Conservation (phyloP, 2,888 invertebrate species). For the Dryomyza anilis region DNA sequence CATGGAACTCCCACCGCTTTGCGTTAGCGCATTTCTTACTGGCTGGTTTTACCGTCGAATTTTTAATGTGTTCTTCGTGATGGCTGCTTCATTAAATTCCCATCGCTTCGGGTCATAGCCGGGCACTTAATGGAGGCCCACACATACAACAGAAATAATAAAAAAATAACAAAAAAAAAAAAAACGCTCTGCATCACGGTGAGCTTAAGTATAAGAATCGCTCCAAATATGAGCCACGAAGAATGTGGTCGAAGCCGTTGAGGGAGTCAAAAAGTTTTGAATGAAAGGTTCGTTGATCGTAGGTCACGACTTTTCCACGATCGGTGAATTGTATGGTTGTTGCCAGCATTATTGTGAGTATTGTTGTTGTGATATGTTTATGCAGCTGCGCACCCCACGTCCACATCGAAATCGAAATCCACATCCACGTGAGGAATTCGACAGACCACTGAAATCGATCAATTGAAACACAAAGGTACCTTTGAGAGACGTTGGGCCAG, state of each 20-base stretch:
- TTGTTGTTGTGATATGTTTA: conserved; percentile 13
- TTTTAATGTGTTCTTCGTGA: conserved; percentile 50
- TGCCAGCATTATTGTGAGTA: background rate
- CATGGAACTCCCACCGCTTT: background rate
- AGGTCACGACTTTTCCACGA: conserved; percentile 48
- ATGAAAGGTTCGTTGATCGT: conserved; percentile 51
- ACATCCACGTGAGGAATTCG: no score
- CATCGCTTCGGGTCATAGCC: conserved; percentile 33
- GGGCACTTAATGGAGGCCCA: background rate
- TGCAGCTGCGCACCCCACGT: conserved; percentile 12
- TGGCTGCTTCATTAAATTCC: conserved; percentile 40
- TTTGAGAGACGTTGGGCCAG: background rate
- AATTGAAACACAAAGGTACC: conserved; percentile 4
- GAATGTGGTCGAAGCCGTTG: background rate
- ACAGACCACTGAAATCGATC: conserved; percentile 20
- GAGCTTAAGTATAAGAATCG: background rate
- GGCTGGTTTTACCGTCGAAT: conserved; percentile 28
- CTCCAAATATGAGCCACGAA: background rate
- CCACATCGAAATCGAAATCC: background rate
- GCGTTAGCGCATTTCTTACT: conserved; percentile 33
- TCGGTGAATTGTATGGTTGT: background rate
- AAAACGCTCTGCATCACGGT: background rate
- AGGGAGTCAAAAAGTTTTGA: conserved; percentile 7
- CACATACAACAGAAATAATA: no score
- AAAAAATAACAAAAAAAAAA: no score